phyloP scores from a whole-genome alignment of 2,113 vertebrate species.

The Bubo scandiacus region DNA sequence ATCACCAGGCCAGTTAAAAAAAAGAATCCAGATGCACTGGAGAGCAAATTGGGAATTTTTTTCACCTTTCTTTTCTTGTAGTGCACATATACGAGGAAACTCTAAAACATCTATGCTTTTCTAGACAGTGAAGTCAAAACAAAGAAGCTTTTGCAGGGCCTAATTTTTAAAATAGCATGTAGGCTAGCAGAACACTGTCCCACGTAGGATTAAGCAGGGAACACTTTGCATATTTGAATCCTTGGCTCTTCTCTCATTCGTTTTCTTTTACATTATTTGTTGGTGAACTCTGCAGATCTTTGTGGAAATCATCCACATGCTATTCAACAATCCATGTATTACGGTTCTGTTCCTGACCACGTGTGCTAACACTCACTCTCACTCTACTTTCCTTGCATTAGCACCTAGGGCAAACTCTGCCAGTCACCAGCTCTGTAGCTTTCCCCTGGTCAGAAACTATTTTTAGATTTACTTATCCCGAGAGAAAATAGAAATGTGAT shows the following conservation, averaged over 20 bases:
- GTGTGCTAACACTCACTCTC: not conserved
- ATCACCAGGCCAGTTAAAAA: not conserved
- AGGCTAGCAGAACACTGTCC: not conserved
- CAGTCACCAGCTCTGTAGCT: not conserved
- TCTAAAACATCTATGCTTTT: not conserved
- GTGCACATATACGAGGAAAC: not conserved
- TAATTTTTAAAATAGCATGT: not conserved
- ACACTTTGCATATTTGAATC: not conserved
- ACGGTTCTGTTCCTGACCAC: not conserved
- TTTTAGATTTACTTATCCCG: not conserved
- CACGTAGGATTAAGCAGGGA: not conserved
- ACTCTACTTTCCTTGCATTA: not conserved
- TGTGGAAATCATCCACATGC: not conserved
- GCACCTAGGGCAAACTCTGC: not conserved
- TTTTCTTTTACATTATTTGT: not conserved
- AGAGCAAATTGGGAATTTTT: not conserved
- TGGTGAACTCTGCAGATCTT: not conserved
- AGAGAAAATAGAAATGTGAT: not conserved
- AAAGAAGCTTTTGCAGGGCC: not conserved
- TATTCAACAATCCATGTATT: not conserved
- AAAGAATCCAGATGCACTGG: not conserved
- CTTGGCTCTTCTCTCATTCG: not conserved
- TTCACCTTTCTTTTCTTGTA: not conserved
- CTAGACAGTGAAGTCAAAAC: not conserved
- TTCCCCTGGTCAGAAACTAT: not conserved